Evolutionary conservation across 53 echinoderm and acorn worm species (phyloP).

Genomic region (Astropecten irregularis): DNA sequence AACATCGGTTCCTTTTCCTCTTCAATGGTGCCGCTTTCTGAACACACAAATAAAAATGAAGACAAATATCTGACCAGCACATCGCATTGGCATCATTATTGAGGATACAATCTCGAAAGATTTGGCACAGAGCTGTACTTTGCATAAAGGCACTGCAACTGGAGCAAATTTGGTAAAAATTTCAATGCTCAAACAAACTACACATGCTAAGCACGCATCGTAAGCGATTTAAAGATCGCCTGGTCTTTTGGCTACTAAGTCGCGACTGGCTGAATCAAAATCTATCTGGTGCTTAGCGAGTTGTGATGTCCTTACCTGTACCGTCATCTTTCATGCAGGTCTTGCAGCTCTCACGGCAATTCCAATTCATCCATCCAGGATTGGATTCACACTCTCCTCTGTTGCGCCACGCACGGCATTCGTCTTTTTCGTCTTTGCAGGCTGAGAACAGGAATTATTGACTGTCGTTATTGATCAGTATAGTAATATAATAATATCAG

Average conservation of each 20-base stretch:
- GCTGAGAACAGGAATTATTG: conserved; percentile 53
- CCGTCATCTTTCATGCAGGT: conserved; percentile 74
- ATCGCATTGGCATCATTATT: not conserved
- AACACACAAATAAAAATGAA: not conserved
- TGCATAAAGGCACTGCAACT: too few relatives aligned
- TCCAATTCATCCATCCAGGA: conserved; percentile 84
- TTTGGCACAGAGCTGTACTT: too few relatives aligned
- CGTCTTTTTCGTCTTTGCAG: conserved; percentile 74
- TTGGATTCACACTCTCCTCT: conserved; percentile 82
- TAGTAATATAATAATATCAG: not conserved
- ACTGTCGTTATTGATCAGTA: not conserved
- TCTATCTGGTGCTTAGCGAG: too few relatives aligned
- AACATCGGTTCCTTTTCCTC: conserved; percentile 47
- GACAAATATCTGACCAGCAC: not conserved
- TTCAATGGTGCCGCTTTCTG: conserved; percentile 65
- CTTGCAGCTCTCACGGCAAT: conserved; percentile 81
- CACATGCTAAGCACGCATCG: too few relatives aligned
- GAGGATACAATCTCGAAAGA: too few relatives aligned
- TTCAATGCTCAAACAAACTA: too few relatives aligned
- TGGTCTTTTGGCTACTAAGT: too few relatives aligned
- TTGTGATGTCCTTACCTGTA: conserved; percentile 73
- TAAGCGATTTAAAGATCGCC: too few relatives aligned
- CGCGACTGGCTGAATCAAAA: too few relatives aligned
- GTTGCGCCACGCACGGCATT: conserved; percentile 80
- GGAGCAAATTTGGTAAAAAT: too few relatives aligned